Evolutionary conservation across 2,113 vertebrate species (phyloP), one percentile per base, ranked within the genome.

Genomic region (Nannobrachium achirus): DNA sequence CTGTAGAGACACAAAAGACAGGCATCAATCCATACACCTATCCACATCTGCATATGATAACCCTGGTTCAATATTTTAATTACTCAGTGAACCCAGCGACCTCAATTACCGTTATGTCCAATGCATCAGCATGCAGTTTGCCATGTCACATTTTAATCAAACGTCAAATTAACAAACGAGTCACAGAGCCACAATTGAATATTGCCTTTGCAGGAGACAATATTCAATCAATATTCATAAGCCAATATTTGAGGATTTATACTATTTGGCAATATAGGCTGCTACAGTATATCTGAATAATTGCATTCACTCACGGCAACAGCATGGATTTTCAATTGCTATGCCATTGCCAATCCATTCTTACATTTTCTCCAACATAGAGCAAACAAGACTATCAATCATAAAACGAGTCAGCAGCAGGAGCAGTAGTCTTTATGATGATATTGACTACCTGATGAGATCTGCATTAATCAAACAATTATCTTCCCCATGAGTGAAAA

Each of bases 1-100:
- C 88, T 93, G 85, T 63, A 41, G 73, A 70, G 44, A 77, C 6
- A 78, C 49, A 66, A 73, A 76, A 13, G 78, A 63, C 39, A 70
- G 46, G 2, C 64, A 78, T 86, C 64, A 83, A 70, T 75, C 57
- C 33, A 68, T 14, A 11, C 59, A 10, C 50, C 58, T 15, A 71
- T 33, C 25, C 25, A 33, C 25, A 33, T 5, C 25, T 33, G 8
- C 1, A 46, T 9, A 66, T 55, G 13, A 59, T 44, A 68, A 40
- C 6, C 14, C 45, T 48, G 11, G 2, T 48, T 39, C 38, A 25
- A 13, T 53, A 49, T 48, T 57, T 4, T 33, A 33, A 3, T 25
- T 25, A 7, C 56, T 25, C 20, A 10, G 15, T 46, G 38, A 46
- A 16, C 46, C 63, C 51, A 73, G 41, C 20, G 4, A 8, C n/a